phyloP scores from a whole-genome alignment of 2,113 vertebrate genomes.

The Amazona vittata region DNA sequence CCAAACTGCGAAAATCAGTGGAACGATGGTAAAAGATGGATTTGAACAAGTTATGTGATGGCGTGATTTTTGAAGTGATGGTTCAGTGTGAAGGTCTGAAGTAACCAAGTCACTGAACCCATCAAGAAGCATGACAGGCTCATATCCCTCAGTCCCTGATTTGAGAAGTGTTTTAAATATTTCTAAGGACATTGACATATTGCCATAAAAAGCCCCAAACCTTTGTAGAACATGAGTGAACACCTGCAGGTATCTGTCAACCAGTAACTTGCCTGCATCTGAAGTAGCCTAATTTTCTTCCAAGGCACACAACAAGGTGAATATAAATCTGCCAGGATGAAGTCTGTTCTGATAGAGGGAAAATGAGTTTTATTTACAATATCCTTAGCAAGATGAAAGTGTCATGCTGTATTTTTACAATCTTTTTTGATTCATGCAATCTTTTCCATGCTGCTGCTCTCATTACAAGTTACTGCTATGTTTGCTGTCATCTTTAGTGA shows the following conservation, averaged over 20 bases:
- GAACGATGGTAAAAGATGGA: neutral
- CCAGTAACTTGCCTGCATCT: neutral
- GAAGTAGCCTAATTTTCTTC: neutral
- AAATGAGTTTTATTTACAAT: neutral
- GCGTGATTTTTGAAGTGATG: neutral
- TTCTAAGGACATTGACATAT: neutral
- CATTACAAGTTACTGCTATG: neutral
- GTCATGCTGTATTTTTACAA: neutral
- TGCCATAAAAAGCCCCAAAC: neutral
- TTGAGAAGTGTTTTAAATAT: neutral
- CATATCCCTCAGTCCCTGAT: neutral
- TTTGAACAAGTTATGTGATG: neutral
- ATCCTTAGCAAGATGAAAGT: neutral
- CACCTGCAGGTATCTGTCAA: neutral
- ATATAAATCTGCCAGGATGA: neutral
- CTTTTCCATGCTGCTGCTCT: neutral
- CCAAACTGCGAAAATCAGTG: neutral
- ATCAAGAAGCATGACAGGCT: accelerated
- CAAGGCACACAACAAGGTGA: neutral
- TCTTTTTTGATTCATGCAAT: neutral
- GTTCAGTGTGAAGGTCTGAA: neutral
- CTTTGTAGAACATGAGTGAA: neutral
- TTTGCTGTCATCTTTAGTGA: neutral
- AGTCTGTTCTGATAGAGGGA: neutral
- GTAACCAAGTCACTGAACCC: neutral